A percentile compares a stretch with the other conserved stretches of the same genome.
Evolutionary conservation across 92 coral and sea anemone species (phyloP).

Genomic region (Virgularia gustaviana): DNA sequence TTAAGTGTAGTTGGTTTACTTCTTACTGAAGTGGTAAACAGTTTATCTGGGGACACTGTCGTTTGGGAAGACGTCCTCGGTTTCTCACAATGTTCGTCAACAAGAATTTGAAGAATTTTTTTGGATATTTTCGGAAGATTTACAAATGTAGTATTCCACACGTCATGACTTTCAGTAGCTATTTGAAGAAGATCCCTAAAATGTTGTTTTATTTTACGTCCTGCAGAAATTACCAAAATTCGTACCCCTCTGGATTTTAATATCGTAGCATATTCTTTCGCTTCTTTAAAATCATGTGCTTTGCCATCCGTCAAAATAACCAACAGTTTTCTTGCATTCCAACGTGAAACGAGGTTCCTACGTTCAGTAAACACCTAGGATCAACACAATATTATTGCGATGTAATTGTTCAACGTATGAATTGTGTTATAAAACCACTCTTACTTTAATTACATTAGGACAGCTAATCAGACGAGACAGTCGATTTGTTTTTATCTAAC

Average conservation of each 20-base stretch:
- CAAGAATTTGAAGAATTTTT: neutral
- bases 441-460: no score
- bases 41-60: no score
- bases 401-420: no score
- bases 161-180: conserved; percentile 8
- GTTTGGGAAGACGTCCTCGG: neutral
- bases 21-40: no score
- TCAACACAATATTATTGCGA: no score
- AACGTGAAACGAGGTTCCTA: no score
- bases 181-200: neutral
- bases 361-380: no score
- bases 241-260: conserved; percentile 13
- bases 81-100: neutral
- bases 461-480: no score
- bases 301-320: conserved; percentile 29
- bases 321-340: conserved; percentile 11
- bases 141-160: conserved; percentile 4
- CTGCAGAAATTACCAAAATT: conserved; percentile 2
- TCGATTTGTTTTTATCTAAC: no score
- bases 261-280: conserved; percentile 15
- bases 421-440: no score
- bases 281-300: conserved; percentile 23
- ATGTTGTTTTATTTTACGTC: neutral
- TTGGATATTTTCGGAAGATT: conserved; percentile 5
- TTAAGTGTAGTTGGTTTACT: no score